Conservation (phyloP, 2,888 invertebrate species). For the Anaspis maculata region DNA sequence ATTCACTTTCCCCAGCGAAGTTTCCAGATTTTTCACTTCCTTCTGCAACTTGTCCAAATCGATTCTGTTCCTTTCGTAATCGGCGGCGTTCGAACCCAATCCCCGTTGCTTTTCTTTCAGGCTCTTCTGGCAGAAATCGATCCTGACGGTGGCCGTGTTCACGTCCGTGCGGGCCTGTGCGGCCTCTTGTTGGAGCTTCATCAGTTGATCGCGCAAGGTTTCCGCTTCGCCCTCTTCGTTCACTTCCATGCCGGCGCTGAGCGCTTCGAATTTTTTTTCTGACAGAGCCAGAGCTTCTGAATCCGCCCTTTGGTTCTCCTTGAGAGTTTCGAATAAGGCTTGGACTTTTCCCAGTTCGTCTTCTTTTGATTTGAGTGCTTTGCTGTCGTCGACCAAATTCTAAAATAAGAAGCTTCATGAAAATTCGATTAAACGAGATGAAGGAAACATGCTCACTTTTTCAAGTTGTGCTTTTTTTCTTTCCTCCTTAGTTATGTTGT, state of each 20-base stretch:
- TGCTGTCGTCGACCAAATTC: slow-evolving; percentile 60
- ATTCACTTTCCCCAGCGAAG: slow-evolving; percentile 27
- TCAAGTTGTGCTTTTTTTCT: slow-evolving; percentile 60
- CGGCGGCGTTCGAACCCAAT: slow-evolving; percentile 56
- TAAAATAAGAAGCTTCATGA: slow-evolving; percentile 4
- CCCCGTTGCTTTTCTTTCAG: slow-evolving; percentile 54
- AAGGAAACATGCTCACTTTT: too few relatives aligned
- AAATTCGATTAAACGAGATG: neutral
- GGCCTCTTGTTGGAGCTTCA: slow-evolving; percentile 67
- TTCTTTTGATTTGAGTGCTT: slow-evolving; percentile 51
- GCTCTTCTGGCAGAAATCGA: slow-evolving; percentile 56
- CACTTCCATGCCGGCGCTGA: slow-evolving; percentile 73
- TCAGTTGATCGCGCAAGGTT: slow-evolving; percentile 83
- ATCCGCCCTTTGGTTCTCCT: slow-evolving; percentile 58
- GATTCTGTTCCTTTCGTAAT: slow-evolving; percentile 57
- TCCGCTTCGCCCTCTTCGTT: slow-evolving; percentile 72
- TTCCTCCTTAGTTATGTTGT: slow-evolving; percentile 58
- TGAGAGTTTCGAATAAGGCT: slow-evolving; percentile 58
- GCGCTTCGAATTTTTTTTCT: slow-evolving; percentile 73
- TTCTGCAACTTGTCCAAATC: slow-evolving; percentile 49
- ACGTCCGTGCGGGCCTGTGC: slow-evolving; percentile 71
- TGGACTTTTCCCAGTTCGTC: slow-evolving; percentile 52
- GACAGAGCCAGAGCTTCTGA: slow-evolving; percentile 61
- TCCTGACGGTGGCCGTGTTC: slow-evolving; percentile 52
- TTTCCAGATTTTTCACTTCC: slow-evolving; percentile 51